Evolutionary conservation across 2,888 invertebrate genomes (phyloP), one percentile per base, ranked within the genome.

Genomic region (Drosophila mimetica): DNA sequence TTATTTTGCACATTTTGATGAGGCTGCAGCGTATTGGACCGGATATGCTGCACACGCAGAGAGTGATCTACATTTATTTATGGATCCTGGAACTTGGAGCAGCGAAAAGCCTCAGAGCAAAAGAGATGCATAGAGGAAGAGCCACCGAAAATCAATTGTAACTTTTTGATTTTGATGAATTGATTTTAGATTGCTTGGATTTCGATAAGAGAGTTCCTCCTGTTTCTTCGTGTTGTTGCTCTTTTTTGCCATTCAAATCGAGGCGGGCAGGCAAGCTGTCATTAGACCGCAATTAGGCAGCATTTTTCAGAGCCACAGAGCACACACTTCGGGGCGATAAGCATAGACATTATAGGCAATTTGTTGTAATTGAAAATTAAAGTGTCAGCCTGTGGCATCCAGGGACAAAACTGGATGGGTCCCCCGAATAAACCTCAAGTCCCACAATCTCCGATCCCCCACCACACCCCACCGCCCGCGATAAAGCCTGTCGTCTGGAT

Each of bases 331-430:
- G 76, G 69, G 87, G 87, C 87, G 88, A 84, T 79, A 86, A 86
- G 87, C 79, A 88, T 86, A 86, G 88, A 82, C 82, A 86, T 86
- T 86, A 88, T 86, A 75, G 79, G 89, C 85, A 86, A 86, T 86
- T 86, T 86, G 86, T 88, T 86, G 86, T 86, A 88, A 86, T 86
- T 86, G 86, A 86, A 86, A 86, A 88, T 88, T 86, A 88, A 88
- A 86, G 87, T 86, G 88, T 88, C 82, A 85, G 85, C 86, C 89
- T 82, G 75, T 87, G 86, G 86, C 86, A 75, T 84, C 48, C 37
- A 57, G 46, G 41, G 60, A 70, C 47, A 52, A 71, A n/a, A 61
- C 57, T 70, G 44, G 32, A 28, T 28, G 25, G 20, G 2, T 13
- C 22, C n/a, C 34, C n/a, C n/a, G 34, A n/a, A n/a, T 25, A n/a